Percentiles rank a stretch among this genome's conserved stretches.
phyloP scores from a whole-genome alignment of 2,797 vertebrate species.

The Polyboroides typus region DNA sequence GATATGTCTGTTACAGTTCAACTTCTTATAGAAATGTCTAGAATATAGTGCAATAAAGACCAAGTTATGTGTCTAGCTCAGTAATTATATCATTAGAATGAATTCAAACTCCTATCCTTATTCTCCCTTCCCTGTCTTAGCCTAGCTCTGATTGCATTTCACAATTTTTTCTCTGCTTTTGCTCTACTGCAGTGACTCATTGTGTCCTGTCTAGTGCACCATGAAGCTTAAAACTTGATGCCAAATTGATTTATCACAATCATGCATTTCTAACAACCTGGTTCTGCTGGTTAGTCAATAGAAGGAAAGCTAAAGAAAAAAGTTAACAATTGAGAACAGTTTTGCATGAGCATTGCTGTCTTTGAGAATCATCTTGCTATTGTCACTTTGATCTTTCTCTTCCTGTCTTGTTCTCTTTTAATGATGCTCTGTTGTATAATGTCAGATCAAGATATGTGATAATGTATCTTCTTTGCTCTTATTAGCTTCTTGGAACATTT shows the following conservation, averaged over 20 bases:
- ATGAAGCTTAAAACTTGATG: not conserved
- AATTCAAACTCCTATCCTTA: not conserved
- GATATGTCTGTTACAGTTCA: not conserved
- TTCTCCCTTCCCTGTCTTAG: not conserved
- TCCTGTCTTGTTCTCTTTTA: not conserved
- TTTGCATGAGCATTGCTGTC: not conserved
- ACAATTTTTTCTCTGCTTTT: not conserved
- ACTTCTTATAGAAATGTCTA: not conserved
- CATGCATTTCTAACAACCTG: not conserved
- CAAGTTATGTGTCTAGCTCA: not conserved
- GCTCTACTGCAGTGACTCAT: not conserved
- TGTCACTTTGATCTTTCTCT: not conserved
- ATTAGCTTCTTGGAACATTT: not conserved
- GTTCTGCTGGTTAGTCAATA: not conserved
- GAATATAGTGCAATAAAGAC: not conserved
- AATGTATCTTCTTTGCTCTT: not conserved
- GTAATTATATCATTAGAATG: not conserved
- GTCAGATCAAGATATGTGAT: not conserved
- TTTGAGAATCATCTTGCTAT: not conserved
- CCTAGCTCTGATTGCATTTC: not conserved
- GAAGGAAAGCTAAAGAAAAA: not conserved
- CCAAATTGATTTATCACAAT: not conserved
- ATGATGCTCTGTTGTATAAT: not conserved
- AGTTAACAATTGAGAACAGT: not conserved
- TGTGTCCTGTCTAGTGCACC: not conserved